Evolutionary conservation across 2,113 vertebrate species (phyloP).

Genomic region (Craseonycteris thonglongyai): DNA sequence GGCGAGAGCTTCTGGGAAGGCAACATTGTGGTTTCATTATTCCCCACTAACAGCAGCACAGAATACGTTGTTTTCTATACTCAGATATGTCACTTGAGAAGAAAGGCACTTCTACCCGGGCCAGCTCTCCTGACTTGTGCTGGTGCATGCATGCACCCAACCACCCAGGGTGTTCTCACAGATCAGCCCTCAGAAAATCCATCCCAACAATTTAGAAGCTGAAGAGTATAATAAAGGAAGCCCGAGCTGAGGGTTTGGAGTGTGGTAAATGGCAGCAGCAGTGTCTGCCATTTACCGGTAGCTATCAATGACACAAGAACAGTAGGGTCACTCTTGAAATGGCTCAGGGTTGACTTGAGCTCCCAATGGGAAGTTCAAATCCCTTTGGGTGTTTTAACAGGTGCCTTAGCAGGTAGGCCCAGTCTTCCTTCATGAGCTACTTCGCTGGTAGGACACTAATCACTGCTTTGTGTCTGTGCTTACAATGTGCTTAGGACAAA

Average conservation of each 20-base stretch:
- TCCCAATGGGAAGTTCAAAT: accelerated
- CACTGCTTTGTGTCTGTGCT: slow-evolving; percentile 43
- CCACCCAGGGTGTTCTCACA: slow-evolving; percentile 58
- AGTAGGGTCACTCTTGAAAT: not conserved
- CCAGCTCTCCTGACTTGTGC: slow-evolving; percentile 68
- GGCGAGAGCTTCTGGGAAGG: slow-evolving; percentile 46
- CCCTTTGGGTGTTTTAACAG: not conserved
- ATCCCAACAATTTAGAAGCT: slow-evolving; percentile 68
- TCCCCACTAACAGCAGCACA: slow-evolving; percentile 73
- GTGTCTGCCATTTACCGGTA: not conserved
- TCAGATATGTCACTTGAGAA: slow-evolving; percentile 73
- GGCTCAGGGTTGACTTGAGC: accelerated
- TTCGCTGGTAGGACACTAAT: slow-evolving; percentile 60
- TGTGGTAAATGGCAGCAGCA: accelerated
- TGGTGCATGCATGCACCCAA: slow-evolving; percentile 62
- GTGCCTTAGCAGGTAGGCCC: accelerated
- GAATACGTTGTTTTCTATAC: slow-evolving; percentile 72
- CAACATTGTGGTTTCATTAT: slow-evolving; percentile 70
- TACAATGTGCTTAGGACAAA: not conserved
- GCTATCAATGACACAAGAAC: not conserved
- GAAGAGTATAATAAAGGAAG: slow-evolving; percentile 72
- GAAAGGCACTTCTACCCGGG: slow-evolving; percentile 66
- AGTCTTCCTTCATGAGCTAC: not conserved
- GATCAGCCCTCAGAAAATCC: slow-evolving; percentile 66
- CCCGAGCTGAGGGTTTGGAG: slow-evolving; percentile 59